Base-by-base conservation (phyloP, 2,113 vertebrate genomes). In the Phrynosoma platyrhinos region DNA sequence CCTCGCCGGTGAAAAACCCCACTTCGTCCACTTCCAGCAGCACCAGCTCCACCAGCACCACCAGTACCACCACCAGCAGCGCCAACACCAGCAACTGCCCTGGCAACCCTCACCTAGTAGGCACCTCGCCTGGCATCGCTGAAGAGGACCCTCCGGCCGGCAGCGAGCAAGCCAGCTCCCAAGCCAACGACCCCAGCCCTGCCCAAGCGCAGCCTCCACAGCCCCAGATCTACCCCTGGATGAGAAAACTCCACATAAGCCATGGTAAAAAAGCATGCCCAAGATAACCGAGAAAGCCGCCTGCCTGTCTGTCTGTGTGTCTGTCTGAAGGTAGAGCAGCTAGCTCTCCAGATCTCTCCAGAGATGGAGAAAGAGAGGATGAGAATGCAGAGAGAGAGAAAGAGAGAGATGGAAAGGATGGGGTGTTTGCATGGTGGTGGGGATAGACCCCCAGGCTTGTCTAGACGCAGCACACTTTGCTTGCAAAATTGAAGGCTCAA, bases 181-280 rank as follows among this genome's bases (percentile, higher is more conserved):
- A 98, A 96, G 98, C 98, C 96, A 98, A 95, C 94, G 97, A 97
- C 95, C 97, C 96, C 94, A 98, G 98, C 96, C 96, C 97, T 95
- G 97, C 95, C 93, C 47, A 47, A 4, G 98, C 98, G 94, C 96
- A 96, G 21, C 96, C 97, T 52, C 81, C 96, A 78, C 98, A 99
- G 87, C 98, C 98, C 93, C 98, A 99, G 97, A 99, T 99, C 96
- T 99, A 99, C 93, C 99, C 99, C 64, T 99, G 99, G 99, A 99
- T 99, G 99, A 96, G 98, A 95, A 99, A 99, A 96, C 98, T 99
- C 92, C 99, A 99, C 93, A 98, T 99, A 98, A 99, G 96, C 97
- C 98, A 99, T 95, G 99, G 98, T 99, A 99, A 98, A 81, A 81
- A 80, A 96, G 93, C 92, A 85, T 92, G 95, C 94, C 93, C 92